These are phyloP conservation scores for Propithecus perrieri DNA, from an alignment of 2,797 vertebrate genomes.

Conservation along the genomic window DNA sequence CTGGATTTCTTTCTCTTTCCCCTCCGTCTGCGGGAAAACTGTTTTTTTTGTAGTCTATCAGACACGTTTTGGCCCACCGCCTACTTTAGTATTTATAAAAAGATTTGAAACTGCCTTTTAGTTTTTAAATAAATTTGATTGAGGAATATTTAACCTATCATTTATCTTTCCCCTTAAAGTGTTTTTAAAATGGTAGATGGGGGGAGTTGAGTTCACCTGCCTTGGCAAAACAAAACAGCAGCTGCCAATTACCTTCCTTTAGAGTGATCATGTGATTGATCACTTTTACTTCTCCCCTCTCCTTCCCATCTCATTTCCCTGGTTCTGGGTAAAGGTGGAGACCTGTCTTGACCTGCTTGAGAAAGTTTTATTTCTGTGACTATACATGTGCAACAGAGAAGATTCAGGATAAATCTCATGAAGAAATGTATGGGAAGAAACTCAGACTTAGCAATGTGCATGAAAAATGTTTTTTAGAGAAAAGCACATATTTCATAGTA, in stretches of 20 bases:
- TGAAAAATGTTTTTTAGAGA: background rate
- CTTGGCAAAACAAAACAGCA: background rate
- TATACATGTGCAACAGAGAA: background rate
- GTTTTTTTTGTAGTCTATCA: background rate
- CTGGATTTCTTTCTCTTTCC: background rate
- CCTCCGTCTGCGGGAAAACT: background rate
- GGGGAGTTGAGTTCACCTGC: background rate
- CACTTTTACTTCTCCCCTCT: background rate
- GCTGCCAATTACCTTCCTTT: background rate
- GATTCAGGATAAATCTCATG: background rate
- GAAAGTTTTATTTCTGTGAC: conserved; percentile 36
- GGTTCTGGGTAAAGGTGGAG: background rate
- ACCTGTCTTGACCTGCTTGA: background rate
- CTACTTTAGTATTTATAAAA: conserved; percentile 27
- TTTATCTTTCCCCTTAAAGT: background rate
- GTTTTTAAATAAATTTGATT: conserved; percentile 8
- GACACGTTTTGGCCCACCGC: background rate
- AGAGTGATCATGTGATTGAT: background rate
- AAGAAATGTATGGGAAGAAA: background rate
- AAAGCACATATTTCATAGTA: background rate
- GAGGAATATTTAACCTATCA: background rate
- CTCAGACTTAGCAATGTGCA: background rate
- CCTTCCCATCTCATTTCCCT: background rate
- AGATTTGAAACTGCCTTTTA: conserved; percentile 24
- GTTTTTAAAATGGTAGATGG: background rate